Evolutionary conservation across 2,888 invertebrate genomes (phyloP).

Genomic region (Xanthia togata): DNA sequence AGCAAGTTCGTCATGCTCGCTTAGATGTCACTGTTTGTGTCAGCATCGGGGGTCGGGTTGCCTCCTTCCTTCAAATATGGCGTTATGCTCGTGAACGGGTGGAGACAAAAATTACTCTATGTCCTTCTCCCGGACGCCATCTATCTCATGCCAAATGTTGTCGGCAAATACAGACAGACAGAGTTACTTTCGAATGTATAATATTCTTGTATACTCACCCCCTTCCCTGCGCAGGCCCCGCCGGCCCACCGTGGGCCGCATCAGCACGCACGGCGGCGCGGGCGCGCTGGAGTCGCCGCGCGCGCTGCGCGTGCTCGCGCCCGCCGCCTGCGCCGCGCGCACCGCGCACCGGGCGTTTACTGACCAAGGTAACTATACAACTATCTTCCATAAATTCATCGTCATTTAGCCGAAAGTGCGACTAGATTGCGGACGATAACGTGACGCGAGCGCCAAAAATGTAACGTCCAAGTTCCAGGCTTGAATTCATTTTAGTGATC

Average conservation of each 20-base stretch:
- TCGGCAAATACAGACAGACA: too few species aligned
- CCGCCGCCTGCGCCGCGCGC: slow-evolving; percentile 55
- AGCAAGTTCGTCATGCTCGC: too few species aligned
- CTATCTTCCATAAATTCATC: not conserved
- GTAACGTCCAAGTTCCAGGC: too few species aligned
- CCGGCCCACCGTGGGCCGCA: slow-evolving; percentile 77
- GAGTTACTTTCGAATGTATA: too few species aligned
- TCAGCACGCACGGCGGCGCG: slow-evolving; percentile 73
- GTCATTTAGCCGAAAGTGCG: not conserved
- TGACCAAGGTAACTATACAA: slow-evolving; percentile 70
- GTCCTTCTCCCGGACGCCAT: too few species aligned
- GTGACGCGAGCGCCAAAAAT: too few species aligned
- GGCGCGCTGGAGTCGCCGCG: slow-evolving; percentile 69
- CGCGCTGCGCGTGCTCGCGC: slow-evolving; percentile 68
- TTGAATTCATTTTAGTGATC: not conserved
- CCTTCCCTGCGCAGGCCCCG: slow-evolving; percentile 39
- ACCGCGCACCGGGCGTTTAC: slow-evolving; percentile 66
- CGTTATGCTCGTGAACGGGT: too few species aligned
- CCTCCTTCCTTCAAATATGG: too few species aligned
- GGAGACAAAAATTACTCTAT: too few species aligned
- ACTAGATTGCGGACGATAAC: not conserved
- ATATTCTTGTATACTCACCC: not conserved
- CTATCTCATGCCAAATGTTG: too few species aligned
- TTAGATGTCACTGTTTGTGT: too few species aligned
- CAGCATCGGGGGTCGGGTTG: too few species aligned